phyloP scores from a whole-genome alignment of 2,113 vertebrate genomes.

The Oenanthe oenanthe region DNA sequence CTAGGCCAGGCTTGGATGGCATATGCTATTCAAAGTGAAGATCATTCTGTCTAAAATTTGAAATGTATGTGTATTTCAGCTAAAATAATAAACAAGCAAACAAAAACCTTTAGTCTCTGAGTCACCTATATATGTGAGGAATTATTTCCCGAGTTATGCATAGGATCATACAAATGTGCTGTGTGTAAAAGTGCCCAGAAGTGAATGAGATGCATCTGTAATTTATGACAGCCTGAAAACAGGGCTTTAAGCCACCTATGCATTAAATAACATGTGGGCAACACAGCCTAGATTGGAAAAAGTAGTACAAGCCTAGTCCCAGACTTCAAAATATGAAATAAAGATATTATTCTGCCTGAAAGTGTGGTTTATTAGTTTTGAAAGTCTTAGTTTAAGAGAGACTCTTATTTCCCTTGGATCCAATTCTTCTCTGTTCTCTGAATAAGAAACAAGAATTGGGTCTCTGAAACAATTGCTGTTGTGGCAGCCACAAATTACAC shows the following conservation, averaged over 20 bases:
- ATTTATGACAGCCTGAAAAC: neutral
- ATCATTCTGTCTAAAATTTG: neutral
- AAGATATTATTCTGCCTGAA: neutral
- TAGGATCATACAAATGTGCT: neutral
- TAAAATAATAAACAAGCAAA: neutral
- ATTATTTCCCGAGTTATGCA: neutral
- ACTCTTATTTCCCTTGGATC: conserved; percentile 40
- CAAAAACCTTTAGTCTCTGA: neutral
- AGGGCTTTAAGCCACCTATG: neutral
- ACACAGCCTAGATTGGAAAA: neutral
- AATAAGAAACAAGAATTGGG: neutral
- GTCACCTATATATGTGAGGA: neutral
- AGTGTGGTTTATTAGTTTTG: neutral
- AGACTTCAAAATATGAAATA: neutral
- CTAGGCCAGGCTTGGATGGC: neutral
- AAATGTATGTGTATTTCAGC: neutral
- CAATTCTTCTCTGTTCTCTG: neutral
- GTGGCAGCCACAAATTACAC: conserved; percentile 14
- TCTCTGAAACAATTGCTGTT: conserved; percentile 12
- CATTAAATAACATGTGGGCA: neutral
- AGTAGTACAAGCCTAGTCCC: neutral
- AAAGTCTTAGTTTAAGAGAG: neutral
- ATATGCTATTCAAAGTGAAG: neutral
- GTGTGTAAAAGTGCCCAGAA: neutral
- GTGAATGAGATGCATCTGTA: neutral